Base-by-base conservation (phyloP, 2,113 vertebrate genomes). In the Hydrolagus affinis region DNA sequence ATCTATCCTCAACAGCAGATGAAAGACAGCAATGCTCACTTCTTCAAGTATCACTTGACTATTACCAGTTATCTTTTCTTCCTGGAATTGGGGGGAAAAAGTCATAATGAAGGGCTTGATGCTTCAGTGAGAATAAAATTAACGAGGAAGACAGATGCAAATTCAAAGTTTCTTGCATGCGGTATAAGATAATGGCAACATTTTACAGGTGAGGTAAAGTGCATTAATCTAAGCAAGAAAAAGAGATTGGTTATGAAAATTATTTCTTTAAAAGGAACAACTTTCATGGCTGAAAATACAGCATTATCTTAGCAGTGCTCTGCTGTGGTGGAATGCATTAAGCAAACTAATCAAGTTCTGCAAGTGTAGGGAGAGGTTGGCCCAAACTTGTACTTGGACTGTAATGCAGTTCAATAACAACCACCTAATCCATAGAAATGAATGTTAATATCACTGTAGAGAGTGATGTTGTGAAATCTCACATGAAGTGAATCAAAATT, bases 1-100 rank as follows among this genome's bases (percentile, higher is more conserved):
- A 66, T 85, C 85, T 86, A 86, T 87, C 85, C 80, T 44, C 44
- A 44, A 28, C 87, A 87, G 89, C 86, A 87, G 85, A 66, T 57
- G 74, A 88, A 23, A 83, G 19, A 1, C 59, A 78, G n/a, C 44
- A 83, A 83, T 30, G 4, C n/a, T 60, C 19, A 44, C 60, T 64
- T 66, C 30, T 8, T 44, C 14, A 44, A 21, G 28, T 19, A 15
- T 59, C 60, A 30, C 30, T 83, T 64, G 30, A 28, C 44, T 12
- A 44, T 21, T 30, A 83, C 3, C 23, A 83, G 60, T 66, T 64
- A 30, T 25, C 14, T 28, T 23, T 19, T 32, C 11, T 66, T 83
- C 30, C n/a, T 64, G 30, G 8, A 83, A 83, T 1, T 64, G 25
- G 60, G 60, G 30, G 44, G 23, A 66, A 66, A n/a, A 25, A 64